Evolutionary conservation across 2,113 vertebrate species (phyloP).

Genomic region (Lycaon pictus): DNA sequence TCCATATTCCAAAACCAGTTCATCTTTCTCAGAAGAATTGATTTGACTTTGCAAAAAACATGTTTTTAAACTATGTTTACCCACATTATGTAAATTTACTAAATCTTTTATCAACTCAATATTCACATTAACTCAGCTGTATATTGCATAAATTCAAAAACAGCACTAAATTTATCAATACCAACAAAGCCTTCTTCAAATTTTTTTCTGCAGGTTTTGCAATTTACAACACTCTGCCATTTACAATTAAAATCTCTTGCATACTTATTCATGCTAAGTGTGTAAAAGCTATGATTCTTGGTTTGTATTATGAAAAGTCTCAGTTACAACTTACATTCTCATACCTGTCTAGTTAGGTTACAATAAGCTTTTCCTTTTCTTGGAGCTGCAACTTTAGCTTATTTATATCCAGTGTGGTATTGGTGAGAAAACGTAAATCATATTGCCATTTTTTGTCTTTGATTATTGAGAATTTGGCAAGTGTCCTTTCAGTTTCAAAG

Average conservation of each 20-base stretch:
- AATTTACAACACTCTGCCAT: not conserved
- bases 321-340: not conserved
- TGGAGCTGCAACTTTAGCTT: not conserved
- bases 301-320: not conserved
- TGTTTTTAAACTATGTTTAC: conserved; percentile 6
- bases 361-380: not conserved
- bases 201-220: not conserved
- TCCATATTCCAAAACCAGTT: not conserved
- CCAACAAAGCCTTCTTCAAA: not conserved
- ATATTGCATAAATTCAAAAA: not conserved
- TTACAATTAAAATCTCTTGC: not conserved
- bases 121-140: not conserved
- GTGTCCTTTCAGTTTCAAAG: conserved; percentile 15
- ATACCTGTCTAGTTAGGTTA: not conserved
- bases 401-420: not conserved
- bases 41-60: conserved; percentile 5
- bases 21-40: conserved; percentile 20
- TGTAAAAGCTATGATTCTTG: not conserved
- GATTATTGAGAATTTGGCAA: conserved; percentile 53
- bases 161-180: not conserved
- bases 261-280: not conserved
- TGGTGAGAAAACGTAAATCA: not conserved
- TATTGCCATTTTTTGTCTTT: not conserved
- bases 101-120: not conserved
- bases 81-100: conserved; percentile 18